Base-by-base conservation (phyloP, 2,113 vertebrate species). In the Pseudopipra pipra region DNA sequence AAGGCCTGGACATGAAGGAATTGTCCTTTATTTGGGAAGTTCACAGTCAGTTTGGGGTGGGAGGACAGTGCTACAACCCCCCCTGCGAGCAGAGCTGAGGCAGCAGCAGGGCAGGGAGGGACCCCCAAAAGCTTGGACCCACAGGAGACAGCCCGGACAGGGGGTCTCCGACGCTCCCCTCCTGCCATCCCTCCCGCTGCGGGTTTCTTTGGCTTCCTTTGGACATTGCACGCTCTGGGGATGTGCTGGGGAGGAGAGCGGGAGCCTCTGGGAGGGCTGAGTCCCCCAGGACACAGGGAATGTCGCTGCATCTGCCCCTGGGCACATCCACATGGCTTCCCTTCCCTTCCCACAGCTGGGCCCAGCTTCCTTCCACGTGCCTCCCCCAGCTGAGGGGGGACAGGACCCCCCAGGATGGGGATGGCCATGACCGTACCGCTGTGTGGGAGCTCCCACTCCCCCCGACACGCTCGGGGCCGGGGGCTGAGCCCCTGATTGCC, bases 11-110 rank as follows among this genome's bases (percentile, higher is more conserved):
- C 0, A 2, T 17, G 83, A 85, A 73, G 83, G 86, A 96, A 80
- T 74, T 55, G 68, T 95, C 88, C 72, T 96, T 97, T 97, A 96
- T 95, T 96, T 55, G 91, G 93, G 92, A 66, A 56, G 67, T 94
- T 96, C 95, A 75, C 85, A 91, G 93, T 86, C 18, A 11, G 67
- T 55, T 31, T 16, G 27, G 85, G 79, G 37, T 22, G 37, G 39
- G 20, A 37, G 85, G 43, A 49, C 6, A 41, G 72, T 79, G 87
- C 74, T 82, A 68, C 82, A 24, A 22, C 66, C 59, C 52, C 52
- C 52, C 15, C 30, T 4, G 1, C 0, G 28, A 87, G 82, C 58
- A 52, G 87, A 91, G 85, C 80, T 58, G 78, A 49, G 85, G 31
- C 47, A 2, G 92, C 74, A 41, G 49, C 44, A 66, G 77, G 49